A percentile compares a stretch with the other conserved stretches of the same genome.
phyloP scores from a whole-genome alignment of 1,140 invertebrate genomes.

The Drosophila asahinai region DNA sequence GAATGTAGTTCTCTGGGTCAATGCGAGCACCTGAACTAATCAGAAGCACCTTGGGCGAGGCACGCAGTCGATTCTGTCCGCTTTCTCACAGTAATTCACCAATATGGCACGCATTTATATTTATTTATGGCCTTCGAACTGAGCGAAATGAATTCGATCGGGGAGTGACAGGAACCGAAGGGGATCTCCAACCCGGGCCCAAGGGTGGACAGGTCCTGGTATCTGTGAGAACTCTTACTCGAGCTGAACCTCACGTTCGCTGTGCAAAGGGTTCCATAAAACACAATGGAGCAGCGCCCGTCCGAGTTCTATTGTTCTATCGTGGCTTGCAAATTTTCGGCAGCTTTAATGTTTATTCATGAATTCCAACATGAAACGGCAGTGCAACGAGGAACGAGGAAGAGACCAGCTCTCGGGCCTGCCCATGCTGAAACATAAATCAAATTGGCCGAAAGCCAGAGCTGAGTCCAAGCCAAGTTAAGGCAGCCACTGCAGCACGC shows the following conservation, averaged over 20 bases:
- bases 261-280: conserved; percentile 62
- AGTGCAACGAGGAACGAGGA: conserved; percentile 79
- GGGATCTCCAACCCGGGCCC: conserved; percentile 12
- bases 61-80: conserved; percentile 59
- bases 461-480: conserved; percentile 11
- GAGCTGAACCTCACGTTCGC: conserved; percentile 74
- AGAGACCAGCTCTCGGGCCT: conserved; percentile 54
- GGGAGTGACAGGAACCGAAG: conserved; percentile 53
- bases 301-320: conserved; percentile 70
- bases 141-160: conserved; percentile 60
- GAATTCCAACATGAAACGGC: conserved; percentile 81
- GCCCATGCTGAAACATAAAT: conserved; percentile 58
- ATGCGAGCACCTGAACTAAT: conserved; percentile 78
- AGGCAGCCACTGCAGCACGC: conserved; percentile 59
- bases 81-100: conserved; percentile 66
- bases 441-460: conserved; percentile 64
- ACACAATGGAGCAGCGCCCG: conserved; percentile 75
- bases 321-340: conserved; percentile 70
- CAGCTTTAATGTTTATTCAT: conserved; percentile 82
- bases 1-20: conserved; percentile 82
- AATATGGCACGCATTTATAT: conserved; percentile 39
- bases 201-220: conserved; percentile 39
- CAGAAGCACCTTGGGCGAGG: conserved; percentile 48
- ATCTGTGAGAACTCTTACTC: conserved; percentile 61
- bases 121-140: background rate